Evolutionary conservation across 2,888 invertebrate species (phyloP), one percentile per base, ranked within the genome.

Genomic region (Iphiclides podalirius): DNA sequence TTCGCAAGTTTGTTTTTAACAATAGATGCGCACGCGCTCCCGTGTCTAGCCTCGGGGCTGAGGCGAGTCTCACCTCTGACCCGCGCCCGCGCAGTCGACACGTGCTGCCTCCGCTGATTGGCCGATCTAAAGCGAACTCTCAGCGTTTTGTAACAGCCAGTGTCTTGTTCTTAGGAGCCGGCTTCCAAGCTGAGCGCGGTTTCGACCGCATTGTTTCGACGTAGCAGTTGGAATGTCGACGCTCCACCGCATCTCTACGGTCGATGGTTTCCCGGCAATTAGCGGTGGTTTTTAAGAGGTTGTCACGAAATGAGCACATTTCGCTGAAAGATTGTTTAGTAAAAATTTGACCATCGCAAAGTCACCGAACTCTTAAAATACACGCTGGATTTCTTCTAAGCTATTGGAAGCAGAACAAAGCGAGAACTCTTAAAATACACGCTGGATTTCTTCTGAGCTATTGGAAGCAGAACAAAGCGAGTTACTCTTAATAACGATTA

Each of bases 71-170:
- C 72, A 81, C 81, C 84, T 77, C 62, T 82, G 83, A 79, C 82
- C 84, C 44, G 60, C 61, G 58, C 58, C 65, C 62, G 65, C 67
- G 51, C 57, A 67, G 58, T 66, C 65, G 66, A 77, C 82, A 78
- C 85, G 85, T 82, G 86, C 81, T 76, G 71, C 72, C 68, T 66
- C 55, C 70, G 75, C 75, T 81, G 75, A 85, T 86, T 85, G 83
- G 81, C 67, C 62, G 61, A 68, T 66, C 67, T 67, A 73, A n/a
- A n/a, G n/a, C n/a, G n/a, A n/a, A 72, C 71, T 70, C 75, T 75
- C 73, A 72, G 72, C 72, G 70, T 76, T 75, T 72, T 72, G 75
- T 75, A 76, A 78, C 66, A 67, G 64, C 64, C 55, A 49, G 59
- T 55, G 52, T 54, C 55, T 56, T 54, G 55, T 57, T 59, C 55